Percentiles rank a stretch among this genome's conserved stretches.
Conservation (phyloP, 2,888 invertebrate species). For the Leucophenga montana region DNA sequence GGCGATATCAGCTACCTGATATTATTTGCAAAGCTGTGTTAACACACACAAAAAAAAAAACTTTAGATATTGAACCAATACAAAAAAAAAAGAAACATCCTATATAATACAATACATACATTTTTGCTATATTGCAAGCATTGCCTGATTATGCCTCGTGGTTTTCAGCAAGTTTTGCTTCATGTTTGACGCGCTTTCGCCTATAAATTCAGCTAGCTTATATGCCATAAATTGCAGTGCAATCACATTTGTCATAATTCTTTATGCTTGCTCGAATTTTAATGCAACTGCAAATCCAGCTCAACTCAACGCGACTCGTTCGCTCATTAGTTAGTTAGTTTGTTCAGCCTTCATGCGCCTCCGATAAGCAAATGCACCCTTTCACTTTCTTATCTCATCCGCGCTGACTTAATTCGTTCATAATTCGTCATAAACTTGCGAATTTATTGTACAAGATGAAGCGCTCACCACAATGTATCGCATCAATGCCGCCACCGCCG, state of each 20-base stretch:
- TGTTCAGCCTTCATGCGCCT: background rate
- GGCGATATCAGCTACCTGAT: too few species aligned
- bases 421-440: constrained; percentile 67
- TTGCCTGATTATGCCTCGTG: too few species aligned
- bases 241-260: constrained; percentile 16
- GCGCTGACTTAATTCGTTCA: constrained; percentile 48
- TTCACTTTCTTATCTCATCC: constrained; percentile 60
- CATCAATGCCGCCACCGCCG: background rate
- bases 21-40: too few species aligned
- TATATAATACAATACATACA: too few species aligned
- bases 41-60: too few species aligned
- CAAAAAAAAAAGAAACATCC: too few species aligned
- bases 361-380: constrained; percentile 39
- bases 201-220: constrained; percentile 5
- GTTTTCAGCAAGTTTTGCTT: background rate
- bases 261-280: constrained; percentile 10
- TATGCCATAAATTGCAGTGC: constrained; percentile 1
- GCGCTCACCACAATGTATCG: background rate
- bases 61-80: too few species aligned
- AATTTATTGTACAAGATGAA: constrained; percentile 55
- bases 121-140: too few species aligned
- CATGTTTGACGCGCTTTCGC: background rate
- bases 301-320: background rate
- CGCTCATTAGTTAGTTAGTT: background rate
- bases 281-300: background rate